Conservation (phyloP, 2,113 vertebrate species). For the Psilopsiagon aymara region DNA sequence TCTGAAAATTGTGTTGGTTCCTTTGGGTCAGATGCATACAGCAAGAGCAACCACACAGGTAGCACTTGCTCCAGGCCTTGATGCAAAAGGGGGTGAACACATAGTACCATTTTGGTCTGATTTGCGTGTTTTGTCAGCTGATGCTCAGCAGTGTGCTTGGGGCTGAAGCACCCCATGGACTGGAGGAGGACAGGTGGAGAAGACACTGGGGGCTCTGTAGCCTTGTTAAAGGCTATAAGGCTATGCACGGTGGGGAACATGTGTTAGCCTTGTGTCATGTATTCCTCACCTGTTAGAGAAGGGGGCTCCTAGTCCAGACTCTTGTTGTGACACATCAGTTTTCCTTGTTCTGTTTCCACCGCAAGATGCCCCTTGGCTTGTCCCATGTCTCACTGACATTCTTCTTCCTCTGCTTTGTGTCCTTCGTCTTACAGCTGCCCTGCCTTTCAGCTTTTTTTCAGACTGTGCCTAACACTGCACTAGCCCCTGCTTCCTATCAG, state of each 20-base stretch:
- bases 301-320: fast-evolving
- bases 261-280: fast-evolving
- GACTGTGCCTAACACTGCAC: fast-evolving
- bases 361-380: neutral
- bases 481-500: neutral
- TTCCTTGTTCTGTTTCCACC: neutral
- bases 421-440: neutral
- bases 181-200: too few species aligned
- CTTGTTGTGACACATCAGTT: neutral
- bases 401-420: neutral
- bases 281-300: neutral
- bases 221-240: too few species aligned
- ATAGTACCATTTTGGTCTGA: neutral
- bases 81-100: fast-evolving
- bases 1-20: neutral
- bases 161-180: neutral
- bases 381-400: neutral
- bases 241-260: fast-evolving
- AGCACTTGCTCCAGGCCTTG: neutral
- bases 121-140: neutral
- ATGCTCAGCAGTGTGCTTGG: neutral
- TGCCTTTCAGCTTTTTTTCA: neutral
- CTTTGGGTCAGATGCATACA: neutral
- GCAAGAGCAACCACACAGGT: neutral
- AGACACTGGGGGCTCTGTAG: fast-evolving